phyloP scores from a whole-genome alignment of 1,140 invertebrate genomes.

The Drosophila lacertosa region DNA sequence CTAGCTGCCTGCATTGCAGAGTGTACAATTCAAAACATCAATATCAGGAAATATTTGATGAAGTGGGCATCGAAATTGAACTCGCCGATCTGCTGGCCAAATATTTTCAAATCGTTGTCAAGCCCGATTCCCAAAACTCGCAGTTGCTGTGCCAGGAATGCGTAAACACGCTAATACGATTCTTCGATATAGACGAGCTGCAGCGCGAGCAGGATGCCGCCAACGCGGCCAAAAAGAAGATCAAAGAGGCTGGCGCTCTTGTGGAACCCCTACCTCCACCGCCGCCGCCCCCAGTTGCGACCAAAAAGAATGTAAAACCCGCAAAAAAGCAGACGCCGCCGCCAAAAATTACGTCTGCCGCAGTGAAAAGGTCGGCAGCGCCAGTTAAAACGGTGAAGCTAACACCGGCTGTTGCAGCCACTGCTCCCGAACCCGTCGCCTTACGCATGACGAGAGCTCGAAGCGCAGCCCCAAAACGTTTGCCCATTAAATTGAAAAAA shows the following conservation, averaged over 20 bases:
- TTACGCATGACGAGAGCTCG: slow-evolving; percentile 8
- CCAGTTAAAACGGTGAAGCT: too few relatives aligned
- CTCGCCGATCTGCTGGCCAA: slow-evolving; percentile 52
- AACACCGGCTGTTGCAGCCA: too few relatives aligned
- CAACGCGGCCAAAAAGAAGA: neutral
- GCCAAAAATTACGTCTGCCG: neutral
- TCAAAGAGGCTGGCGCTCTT: neutral
- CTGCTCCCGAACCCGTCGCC: neutral
- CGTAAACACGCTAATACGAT: slow-evolving; percentile 59
- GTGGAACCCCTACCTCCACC: neutral
- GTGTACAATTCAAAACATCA: slow-evolving; percentile 53
- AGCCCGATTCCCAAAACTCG: slow-evolving; percentile 11
- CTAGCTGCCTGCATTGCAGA: slow-evolving; percentile 71
- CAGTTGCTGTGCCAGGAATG: slow-evolving; percentile 66
- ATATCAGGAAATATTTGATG: slow-evolving; percentile 75
- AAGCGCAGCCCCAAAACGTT: slow-evolving; percentile 1
- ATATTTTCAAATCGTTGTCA: slow-evolving; percentile 57
- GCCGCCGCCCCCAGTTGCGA: neutral
- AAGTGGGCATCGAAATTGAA: slow-evolving; percentile 65
- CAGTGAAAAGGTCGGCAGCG: neutral
- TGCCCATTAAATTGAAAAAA: neutral
- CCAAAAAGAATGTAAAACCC: neutral
- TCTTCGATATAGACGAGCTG: slow-evolving; percentile 71
- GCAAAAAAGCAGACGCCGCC: neutral
- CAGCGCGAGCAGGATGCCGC: slow-evolving; percentile 46